Base-by-base conservation (phyloP, 1,140 invertebrate species). In the Eubasilissa regina region DNA sequence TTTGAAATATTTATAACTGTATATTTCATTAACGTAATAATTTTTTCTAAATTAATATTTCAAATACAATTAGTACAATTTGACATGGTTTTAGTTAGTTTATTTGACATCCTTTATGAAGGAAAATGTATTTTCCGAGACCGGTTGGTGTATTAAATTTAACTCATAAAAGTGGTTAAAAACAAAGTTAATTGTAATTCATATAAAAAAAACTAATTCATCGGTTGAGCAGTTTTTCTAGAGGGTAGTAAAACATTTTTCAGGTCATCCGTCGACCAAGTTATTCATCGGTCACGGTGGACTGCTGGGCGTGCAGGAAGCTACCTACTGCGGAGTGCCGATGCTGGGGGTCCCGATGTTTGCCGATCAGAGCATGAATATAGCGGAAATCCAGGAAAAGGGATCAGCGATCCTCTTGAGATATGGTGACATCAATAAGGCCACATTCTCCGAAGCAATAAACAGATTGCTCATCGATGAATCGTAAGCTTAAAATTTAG, bases 221-320 rank as follows among this genome's bases (percentile, higher is more conserved):
- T n/a, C n/a, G n/a, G n/a, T n/a, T n/a, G n/a, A n/a, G n/a, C n/a
- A n/a, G n/a, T n/a, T n/a, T n/a, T n/a, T n/a, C n/a, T n/a, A n/a
- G n/a, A n/a, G n/a, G n/a, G n/a, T n/a, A n/a, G n/a, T n/a, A n/a
- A n/a, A n/a, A n/a, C n/a, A n/a, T n/a, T n/a, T n/a, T n/a, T n/a
- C 79, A 89, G 88, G 84, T 79, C 88, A 90, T 82, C 80, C 85
- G 35, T 87, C 87, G 77, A 86, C 90, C 0, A 86, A 86, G 56
- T 82, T 88, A 12, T 93, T 93, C 82, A 89, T 93, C 13, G 89
- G 90, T 4, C 92, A 93, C 80, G 91, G 92, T 19, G 92, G 92
- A 55, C 83, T 92, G 47, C 89, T 91, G 78, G 91, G 91, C 73
- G 86, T 90, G 12, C 89, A 91, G 81, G 92, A 93, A 84, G 88